Evolutionary conservation across 2,888 invertebrate species (phyloP), one percentile per base, ranked within the genome.

Genomic region (Margaritifera margaritifera): DNA sequence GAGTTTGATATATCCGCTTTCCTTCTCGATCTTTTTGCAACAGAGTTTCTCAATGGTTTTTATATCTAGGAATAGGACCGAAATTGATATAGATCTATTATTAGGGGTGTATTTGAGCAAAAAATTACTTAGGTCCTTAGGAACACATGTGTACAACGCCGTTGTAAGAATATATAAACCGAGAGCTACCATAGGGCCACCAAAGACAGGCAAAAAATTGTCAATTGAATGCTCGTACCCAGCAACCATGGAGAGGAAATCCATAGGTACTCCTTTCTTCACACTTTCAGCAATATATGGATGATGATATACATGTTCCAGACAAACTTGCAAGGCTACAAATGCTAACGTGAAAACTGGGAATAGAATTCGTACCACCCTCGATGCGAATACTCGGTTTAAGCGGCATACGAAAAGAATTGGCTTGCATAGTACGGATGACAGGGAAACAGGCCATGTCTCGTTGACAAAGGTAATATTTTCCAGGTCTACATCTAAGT

Each of bases 191-290:
- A 25, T 58, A 2, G 62, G 67, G 11, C 67, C 67, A 11, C 67
- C 67, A 20, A 67, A 42, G 5, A 51, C 42, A 4, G 52, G 51
- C 67, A 67, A 27, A 31, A 62, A 67, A 55, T 67, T 67, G n/a
- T 27, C 27, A 25, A 22, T 62, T n/a, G 52, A 51, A 6, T 20
- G n/a, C 20, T 58, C 22, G 31, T 58, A 57, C 18, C 67, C 67
- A 19, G 58, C 62, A 6, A 62, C 25, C 25, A 62, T 53, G 20
- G 62, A 67, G 11, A 61, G 42, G 22, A 62, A 67, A 11, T 42
- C 58, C 24, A 67, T 31, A 19, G 67, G 67, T 2, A 62, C 51
- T 2, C 67, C 62, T 18, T 54, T 20, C 19, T 25, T 22, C 0
- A 62, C 62, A 42, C 56, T 56, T 8, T 56, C 58, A 8, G 52